These are phyloP conservation scores for Cenopis cana DNA, from an alignment of 2,888 invertebrate species.

Conservation along the genomic window DNA sequence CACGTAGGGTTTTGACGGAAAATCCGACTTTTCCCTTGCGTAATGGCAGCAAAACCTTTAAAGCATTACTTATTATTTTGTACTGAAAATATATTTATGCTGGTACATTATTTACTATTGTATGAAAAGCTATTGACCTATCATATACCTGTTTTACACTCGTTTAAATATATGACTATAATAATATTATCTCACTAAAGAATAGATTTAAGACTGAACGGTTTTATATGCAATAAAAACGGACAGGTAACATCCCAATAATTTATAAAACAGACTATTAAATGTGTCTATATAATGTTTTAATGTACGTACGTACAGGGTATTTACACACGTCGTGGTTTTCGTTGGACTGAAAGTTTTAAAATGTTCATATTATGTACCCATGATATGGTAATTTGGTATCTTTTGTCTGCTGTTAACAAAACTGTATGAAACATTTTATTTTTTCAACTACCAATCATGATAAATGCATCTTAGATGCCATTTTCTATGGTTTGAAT, in stretches of 20 bases:
- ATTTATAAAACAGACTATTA: conserved; percentile 8
- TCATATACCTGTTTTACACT: background rate
- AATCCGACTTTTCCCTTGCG: conserved; percentile 5
- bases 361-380: background rate
- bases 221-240: conserved; percentile 3
- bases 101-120: background rate
- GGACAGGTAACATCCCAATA: conserved; percentile 2
- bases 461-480: background rate
- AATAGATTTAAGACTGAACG: conserved; percentile 11
- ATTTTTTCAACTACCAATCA: background rate
- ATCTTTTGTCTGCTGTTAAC: too few relatives aligned
- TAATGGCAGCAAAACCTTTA: background rate
- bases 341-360: background rate
- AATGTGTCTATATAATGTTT: background rate
- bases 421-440: background rate
- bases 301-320: background rate
- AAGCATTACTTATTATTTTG: conserved; percentile 5
- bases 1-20: conserved; percentile 4
- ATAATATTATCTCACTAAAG: background rate
- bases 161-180: background rate
- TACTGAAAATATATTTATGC: background rate
- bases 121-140: background rate
- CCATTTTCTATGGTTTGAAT: background rate
- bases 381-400: too few relatives aligned
- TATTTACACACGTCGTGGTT: background rate